Evolutionary conservation across 2,888 invertebrate species (phyloP).

Genomic region (Sturmia bella): DNA sequence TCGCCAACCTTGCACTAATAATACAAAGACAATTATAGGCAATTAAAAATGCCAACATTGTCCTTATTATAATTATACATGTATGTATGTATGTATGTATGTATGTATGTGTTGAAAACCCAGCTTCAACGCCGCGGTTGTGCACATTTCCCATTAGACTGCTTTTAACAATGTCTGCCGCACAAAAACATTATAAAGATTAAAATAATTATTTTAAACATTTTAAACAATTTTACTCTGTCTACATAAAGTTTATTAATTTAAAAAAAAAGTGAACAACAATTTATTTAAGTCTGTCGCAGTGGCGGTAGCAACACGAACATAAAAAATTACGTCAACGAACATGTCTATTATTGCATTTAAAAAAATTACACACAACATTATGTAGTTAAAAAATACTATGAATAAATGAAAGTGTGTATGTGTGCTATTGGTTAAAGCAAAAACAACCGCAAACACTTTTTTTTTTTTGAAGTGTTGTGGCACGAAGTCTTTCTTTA

Average conservation of each 20-base stretch:
- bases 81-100: background rate
- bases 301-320: conserved; percentile 46
- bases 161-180: conserved; percentile 11
- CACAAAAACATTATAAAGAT: conserved; percentile 39
- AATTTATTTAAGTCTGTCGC: conserved; percentile 16
- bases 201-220: conserved; percentile 41
- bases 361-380: conserved; percentile 66
- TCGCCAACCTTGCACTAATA: too few species aligned
- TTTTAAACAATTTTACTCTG: conserved; percentile 5
- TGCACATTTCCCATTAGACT: conserved; percentile 46
- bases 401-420: background rate
- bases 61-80: conserved; percentile 10
- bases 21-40: too few species aligned
- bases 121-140: conserved; percentile 47
- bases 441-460: conserved; percentile 5
- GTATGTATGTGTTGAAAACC: conserved; percentile 25
- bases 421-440: conserved; percentile 2
- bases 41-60: conserved; percentile 7
- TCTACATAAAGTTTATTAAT: conserved; percentile 38
- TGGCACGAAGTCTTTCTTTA: too few species aligned
- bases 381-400: conserved; percentile 38
- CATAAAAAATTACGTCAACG: conserved; percentile 66
- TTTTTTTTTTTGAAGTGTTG: conserved; percentile 13
- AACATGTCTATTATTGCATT: conserved; percentile 68
- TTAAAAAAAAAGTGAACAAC: conserved; percentile 13